phyloP scores from a whole-genome alignment of 2,888 invertebrate species.

The Coenonympha glycerion region DNA sequence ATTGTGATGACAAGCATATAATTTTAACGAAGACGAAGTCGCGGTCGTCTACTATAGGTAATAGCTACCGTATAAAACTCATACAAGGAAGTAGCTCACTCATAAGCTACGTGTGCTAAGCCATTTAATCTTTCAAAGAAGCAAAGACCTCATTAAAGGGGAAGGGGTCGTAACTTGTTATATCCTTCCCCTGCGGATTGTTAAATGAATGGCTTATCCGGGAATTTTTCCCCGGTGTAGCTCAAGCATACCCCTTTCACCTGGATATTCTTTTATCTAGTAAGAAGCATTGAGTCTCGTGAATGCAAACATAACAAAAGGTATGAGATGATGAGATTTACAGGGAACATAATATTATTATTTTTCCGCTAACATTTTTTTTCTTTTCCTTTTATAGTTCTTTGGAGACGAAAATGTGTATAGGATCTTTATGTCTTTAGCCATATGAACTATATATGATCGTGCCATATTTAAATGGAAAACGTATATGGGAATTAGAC shows the following conservation, averaged over 20 bases:
- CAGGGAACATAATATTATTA: slow-evolving; percentile 7
- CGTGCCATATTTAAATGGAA: too few relatives aligned
- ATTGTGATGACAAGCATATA: too few relatives aligned
- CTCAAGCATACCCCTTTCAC: slow-evolving; percentile 17
- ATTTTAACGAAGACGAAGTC: too few relatives aligned
- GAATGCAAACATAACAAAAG: slow-evolving; percentile 17
- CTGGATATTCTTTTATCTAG: slow-evolving; percentile 20
- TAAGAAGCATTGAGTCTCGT: slow-evolving; percentile 17
- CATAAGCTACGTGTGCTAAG: slow-evolving; percentile 7
- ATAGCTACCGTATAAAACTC: neutral
- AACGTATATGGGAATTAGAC: too few relatives aligned
- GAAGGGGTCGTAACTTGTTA: slow-evolving; percentile 12
- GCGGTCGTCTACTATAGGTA: too few relatives aligned
- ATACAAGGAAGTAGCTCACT: neutral
- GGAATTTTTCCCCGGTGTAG: slow-evolving; percentile 8
- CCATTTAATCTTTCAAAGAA: slow-evolving; percentile 10
- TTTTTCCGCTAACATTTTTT: neutral
- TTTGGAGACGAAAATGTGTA: too few relatives aligned
- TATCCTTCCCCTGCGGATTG: slow-evolving; percentile 16
- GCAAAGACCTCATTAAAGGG: slow-evolving; percentile 11
- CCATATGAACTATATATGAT: too few relatives aligned
- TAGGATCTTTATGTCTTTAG: too few relatives aligned
- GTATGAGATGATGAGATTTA: slow-evolving; percentile 17
- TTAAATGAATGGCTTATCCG: slow-evolving; percentile 15
- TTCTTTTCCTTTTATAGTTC: slow-evolving; percentile 6